A percentile compares a stretch with the other conserved stretches of the same genome.
These are phyloP conservation scores for Globicephala melas DNA, from an alignment of 2,113 vertebrate species.

Conservation along the genomic window DNA sequence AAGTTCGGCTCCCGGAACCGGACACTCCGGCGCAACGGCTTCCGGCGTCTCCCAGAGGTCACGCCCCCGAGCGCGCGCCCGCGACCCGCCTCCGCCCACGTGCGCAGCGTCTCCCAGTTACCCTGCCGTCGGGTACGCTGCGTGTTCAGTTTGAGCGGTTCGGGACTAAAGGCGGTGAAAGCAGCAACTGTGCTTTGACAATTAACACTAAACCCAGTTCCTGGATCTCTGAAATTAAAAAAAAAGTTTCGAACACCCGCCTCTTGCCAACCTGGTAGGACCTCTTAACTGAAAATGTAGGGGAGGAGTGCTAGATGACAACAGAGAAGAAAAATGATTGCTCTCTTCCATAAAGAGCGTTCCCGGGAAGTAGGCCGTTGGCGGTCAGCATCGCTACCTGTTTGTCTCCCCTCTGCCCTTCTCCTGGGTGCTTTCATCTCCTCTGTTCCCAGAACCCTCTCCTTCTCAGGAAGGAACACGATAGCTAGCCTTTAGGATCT, in stretches of 20 bases:
- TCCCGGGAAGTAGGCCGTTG: neutral
- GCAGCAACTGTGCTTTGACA: neutral
- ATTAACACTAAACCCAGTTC: neutral
- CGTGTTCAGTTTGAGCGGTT: neutral
- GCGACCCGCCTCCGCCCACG: neutral
- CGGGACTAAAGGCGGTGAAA: neutral
- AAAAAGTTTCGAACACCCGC: neutral
- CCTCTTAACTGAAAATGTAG: neutral
- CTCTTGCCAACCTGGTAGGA: neutral
- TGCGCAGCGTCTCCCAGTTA: rapidly evolving
- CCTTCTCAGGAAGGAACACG: neutral
- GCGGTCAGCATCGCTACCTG: neutral
- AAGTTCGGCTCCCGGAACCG: rapidly evolving
- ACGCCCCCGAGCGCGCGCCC: neutral
- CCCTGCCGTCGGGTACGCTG: neutral
- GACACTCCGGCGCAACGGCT: neutral
- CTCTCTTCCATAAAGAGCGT: neutral
- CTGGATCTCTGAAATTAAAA: neutral
- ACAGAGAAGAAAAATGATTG: neutral
- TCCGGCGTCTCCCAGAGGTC: neutral
- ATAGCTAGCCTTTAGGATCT: neutral
- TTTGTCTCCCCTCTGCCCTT: neutral
- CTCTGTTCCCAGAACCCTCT: neutral
- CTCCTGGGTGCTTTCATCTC: neutral
- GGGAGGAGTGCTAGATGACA: neutral